These are phyloP conservation scores for Drosophila histrio DNA, from an alignment of 2,888 invertebrate genomes.

Conservation along the genomic window DNA sequence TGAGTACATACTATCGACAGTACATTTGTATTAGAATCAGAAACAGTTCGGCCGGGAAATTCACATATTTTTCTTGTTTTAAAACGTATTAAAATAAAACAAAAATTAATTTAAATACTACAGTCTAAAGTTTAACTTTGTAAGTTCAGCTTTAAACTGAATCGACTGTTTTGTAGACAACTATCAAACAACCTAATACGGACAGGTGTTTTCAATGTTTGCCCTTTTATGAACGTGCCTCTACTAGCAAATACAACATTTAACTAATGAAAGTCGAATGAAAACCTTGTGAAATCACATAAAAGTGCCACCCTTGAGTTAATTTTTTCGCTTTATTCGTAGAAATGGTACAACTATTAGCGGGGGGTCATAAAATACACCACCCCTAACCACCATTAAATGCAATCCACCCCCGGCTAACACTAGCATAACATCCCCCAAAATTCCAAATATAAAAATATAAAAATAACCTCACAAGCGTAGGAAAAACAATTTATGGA, in stretches of 20 bases:
- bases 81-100: too few relatives aligned
- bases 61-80: too few relatives aligned
- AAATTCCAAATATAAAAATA: constrained; percentile 2
- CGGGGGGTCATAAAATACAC: constrained; percentile 43
- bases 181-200: neutral
- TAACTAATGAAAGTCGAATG: constrained; percentile 22
- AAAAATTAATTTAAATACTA: too few relatives aligned
- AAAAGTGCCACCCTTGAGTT: constrained; percentile 42
- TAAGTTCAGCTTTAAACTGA: neutral
- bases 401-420: constrained; percentile 41
- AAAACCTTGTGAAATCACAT: constrained; percentile 38
- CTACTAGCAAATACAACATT: constrained; percentile 1
- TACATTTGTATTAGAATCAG: too few relatives aligned
- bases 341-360: constrained; percentile 27
- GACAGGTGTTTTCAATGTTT: constrained; percentile 26
- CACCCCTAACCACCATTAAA: constrained; percentile 28
- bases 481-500: constrained; percentile 30
- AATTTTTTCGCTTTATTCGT: constrained; percentile 27
- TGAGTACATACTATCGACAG: too few relatives aligned
- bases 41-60: too few relatives aligned
- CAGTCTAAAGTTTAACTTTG: too few relatives aligned
- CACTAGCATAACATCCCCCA: constrained; percentile 40
- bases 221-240: neutral
- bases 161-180: neutral
- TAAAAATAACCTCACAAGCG: constrained; percentile 36